Percentiles rank a stretch among this genome's conserved stretches.
phyloP scores from a whole-genome alignment of 2,113 vertebrate genomes.

The Litocranius walleri region DNA sequence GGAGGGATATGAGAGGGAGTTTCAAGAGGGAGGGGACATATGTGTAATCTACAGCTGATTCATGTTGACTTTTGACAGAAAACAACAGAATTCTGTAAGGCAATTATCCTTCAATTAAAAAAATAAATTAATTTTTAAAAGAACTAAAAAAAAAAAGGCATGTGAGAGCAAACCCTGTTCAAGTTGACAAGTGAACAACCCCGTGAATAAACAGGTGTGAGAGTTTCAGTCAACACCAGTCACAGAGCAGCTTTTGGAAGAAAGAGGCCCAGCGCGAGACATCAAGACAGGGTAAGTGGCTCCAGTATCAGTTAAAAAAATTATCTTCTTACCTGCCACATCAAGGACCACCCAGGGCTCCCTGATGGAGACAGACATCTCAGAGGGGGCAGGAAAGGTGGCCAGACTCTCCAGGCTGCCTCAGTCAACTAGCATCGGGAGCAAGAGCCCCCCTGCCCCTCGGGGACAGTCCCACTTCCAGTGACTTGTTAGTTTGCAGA shows the following conservation, averaged over 20 bases:
- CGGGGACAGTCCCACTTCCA: not conserved
- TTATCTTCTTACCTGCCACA: not conserved
- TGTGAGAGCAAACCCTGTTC: not conserved
- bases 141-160: not conserved
- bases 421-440: not conserved
- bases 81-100: not conserved
- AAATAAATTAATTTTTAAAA: not conserved
- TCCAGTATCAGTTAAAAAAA: not conserved
- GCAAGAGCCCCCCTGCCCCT: not conserved
- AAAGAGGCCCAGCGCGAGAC: not conserved
- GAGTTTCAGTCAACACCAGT: not conserved
- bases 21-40: not conserved
- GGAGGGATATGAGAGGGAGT: not conserved
- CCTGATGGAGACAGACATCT: not conserved
- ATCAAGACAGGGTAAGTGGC: not conserved
- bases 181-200: not conserved
- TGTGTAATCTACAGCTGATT: not conserved
- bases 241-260: not conserved
- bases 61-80: not conserved
- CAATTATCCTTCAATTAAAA: not conserved
- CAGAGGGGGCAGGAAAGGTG: not conserved
- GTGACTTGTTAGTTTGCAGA: not conserved
- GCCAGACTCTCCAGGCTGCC: not conserved
- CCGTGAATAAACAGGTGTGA: not conserved
- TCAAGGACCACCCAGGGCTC: not conserved